Percentiles rank a stretch among this genome's conserved stretches.
Conservation (phyloP, 2,797 vertebrate genomes). For the Cynopterus sphinx region DNA sequence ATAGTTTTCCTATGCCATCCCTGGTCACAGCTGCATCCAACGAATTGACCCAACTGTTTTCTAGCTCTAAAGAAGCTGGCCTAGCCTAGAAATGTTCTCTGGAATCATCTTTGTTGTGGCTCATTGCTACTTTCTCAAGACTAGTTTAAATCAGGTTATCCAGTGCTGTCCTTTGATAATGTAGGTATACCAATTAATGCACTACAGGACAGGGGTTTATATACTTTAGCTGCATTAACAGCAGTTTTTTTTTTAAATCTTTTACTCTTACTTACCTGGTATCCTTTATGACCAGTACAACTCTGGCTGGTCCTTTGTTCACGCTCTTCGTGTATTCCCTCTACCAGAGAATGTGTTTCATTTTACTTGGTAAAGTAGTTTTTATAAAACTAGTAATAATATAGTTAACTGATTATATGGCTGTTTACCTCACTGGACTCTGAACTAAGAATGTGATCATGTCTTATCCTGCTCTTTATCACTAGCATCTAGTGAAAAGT, state of each 20-base stretch:
- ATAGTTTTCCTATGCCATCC: background rate
- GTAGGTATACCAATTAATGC: background rate
- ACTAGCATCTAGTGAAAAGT: background rate
- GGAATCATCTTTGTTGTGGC: background rate
- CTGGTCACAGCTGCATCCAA: background rate
- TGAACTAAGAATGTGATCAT: background rate
- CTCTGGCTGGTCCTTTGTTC: background rate
- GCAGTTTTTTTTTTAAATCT: background rate
- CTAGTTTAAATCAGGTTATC: background rate
- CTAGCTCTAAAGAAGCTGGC: background rate
- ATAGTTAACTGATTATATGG: background rate
- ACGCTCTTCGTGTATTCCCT: background rate
- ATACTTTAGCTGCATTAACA: background rate
- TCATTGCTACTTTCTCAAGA: background rate
- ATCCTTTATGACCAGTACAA: conserved; percentile 23
- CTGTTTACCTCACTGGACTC: background rate
- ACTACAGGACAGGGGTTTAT: background rate
- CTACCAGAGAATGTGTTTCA: background rate
- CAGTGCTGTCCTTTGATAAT: background rate
- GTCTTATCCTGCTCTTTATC: background rate
- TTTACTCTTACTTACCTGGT: background rate
- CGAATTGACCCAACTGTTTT: conserved; percentile 25
- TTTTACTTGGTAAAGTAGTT: conserved; percentile 3
- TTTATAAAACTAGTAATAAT: background rate
- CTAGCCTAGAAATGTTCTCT: background rate